phyloP scores from a whole-genome alignment of 2,888 invertebrate genomes.

The Dorcus hopei region DNA sequence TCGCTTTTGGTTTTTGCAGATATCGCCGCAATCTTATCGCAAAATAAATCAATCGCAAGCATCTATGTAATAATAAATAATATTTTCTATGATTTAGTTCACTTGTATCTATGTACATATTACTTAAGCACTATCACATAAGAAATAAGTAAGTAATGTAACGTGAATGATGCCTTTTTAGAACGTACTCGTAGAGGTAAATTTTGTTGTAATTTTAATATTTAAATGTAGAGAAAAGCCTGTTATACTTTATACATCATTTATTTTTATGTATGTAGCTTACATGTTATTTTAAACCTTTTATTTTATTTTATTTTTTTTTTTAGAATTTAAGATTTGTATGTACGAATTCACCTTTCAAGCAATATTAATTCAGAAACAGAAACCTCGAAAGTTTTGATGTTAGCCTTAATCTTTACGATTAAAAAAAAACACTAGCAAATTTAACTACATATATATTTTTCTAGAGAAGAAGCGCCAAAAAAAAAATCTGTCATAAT shows the following conservation, averaged over 20 bases:
- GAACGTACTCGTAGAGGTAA: slow-evolving; percentile 18
- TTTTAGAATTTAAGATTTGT: no score
- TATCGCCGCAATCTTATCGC: slow-evolving; percentile 41
- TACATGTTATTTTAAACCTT: neutral
- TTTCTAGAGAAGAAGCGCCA: no score
- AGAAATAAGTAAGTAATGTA: neutral
- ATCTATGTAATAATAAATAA: slow-evolving; percentile 37
- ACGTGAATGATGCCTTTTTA: slow-evolving; percentile 25
- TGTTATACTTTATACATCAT: neutral
- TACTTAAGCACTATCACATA: slow-evolving; percentile 18
- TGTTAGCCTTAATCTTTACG: neutral
- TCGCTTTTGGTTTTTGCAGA: slow-evolving; percentile 34
- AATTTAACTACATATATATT: no score
- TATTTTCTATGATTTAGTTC: neutral
- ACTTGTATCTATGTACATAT: slow-evolving; percentile 28
- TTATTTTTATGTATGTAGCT: neutral
- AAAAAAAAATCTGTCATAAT: no score
- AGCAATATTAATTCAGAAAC: no score
- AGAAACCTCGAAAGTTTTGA: neutral
- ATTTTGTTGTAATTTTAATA: neutral
- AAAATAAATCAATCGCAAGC: slow-evolving; percentile 41
- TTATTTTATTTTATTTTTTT: no score
- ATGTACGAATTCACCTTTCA: no score
- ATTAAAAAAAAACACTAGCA: neutral
- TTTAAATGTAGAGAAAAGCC: neutral